Percentiles rank a stretch among this genome's conserved stretches.
phyloP scores from a whole-genome alignment of 1,140 invertebrate genomes.

The Luehdorfia chinensis region DNA sequence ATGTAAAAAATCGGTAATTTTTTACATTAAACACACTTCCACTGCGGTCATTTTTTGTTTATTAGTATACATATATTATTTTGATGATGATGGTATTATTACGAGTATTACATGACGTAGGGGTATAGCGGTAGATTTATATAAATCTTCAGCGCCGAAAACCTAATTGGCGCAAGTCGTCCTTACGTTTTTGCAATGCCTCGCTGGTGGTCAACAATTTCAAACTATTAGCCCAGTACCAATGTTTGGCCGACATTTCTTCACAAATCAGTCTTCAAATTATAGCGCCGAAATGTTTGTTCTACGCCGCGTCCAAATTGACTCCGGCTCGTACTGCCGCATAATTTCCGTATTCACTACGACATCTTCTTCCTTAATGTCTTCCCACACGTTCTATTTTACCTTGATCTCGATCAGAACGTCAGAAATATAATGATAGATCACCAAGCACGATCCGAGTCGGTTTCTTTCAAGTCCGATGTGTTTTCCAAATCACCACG shows the following conservation, averaged over 20 bases:
- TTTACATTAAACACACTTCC: too few relatives aligned
- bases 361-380: too few relatives aligned
- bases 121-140: too few relatives aligned
- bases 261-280: constrained; percentile 26
- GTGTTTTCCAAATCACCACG: constrained; percentile 13
- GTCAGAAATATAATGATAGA: not conserved
- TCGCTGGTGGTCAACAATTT: constrained; percentile 4
- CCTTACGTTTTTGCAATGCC: too few relatives aligned
- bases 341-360: not conserved
- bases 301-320: constrained; percentile 15
- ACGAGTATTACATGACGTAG: too few relatives aligned
- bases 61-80: too few relatives aligned
- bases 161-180: too few relatives aligned
- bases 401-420: not conserved
- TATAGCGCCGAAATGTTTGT: constrained; percentile 33
- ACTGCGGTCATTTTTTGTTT: too few relatives aligned
- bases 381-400: not conserved
- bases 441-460: constrained; percentile 3
- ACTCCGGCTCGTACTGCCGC: not conserved
- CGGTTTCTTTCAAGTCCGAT: constrained; percentile 23
- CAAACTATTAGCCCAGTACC: constrained; percentile 4
- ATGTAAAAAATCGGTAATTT: too few relatives aligned
- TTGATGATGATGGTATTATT: too few relatives aligned
- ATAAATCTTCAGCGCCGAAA: too few relatives aligned
- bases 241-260: constrained; percentile 23